Percentiles rank a stretch among this genome's conserved stretches.
These are phyloP conservation scores for Lepidurus packardi DNA, from an alignment of 1,140 invertebrate species.

Conservation along the genomic window DNA sequence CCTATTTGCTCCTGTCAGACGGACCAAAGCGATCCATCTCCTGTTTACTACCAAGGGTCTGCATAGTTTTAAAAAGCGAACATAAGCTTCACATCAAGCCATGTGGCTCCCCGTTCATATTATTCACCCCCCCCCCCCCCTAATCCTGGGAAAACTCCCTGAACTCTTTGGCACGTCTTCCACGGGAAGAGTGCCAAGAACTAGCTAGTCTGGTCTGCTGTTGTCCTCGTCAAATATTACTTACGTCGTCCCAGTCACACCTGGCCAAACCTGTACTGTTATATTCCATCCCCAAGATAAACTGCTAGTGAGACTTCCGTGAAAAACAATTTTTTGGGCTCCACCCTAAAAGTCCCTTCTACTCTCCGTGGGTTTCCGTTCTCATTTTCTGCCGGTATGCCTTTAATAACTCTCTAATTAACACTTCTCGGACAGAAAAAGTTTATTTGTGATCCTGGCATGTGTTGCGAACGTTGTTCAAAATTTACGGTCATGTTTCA, in stretches of 20 bases:
- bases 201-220: not conserved
- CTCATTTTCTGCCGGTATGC: not conserved
- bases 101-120: not conserved
- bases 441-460: not conserved
- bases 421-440: not conserved
- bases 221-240: not conserved
- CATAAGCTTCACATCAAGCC: not conserved
- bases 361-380: not conserved
- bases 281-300: not conserved
- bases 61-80: not conserved
- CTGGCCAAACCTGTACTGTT: not conserved
- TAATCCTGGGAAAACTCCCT: not conserved
- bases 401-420: not conserved
- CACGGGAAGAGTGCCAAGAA: not conserved
- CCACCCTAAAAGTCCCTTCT: not conserved
- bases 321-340: not conserved
- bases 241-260: slow-evolving; percentile 14
- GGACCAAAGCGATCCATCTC: not conserved
- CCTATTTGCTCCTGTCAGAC: not conserved
- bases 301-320: not conserved
- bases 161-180: not conserved
- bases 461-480: not conserved
- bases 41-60: slow-evolving; percentile 15
- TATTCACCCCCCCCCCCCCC: not conserved
- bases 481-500: not conserved